Percentiles rank a stretch among this genome's conserved stretches.
These are phyloP conservation scores for Xylophagus ater DNA, from an alignment of 2,888 invertebrate species.

Conservation along the genomic window DNA sequence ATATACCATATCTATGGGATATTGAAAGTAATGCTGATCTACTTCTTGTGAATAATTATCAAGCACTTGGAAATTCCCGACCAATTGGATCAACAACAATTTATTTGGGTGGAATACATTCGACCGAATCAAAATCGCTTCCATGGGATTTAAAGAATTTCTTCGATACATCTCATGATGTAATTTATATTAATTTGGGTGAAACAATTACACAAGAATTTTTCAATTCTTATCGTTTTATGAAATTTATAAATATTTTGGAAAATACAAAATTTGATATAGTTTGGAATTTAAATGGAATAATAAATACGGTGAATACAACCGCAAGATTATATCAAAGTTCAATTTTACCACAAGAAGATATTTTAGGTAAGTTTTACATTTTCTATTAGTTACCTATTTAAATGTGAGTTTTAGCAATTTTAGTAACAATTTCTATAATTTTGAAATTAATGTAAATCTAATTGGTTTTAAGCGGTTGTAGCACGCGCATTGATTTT, in stretches of 20 bases:
- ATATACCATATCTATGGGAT: conserved; percentile 22
- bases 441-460: no score
- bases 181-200: conserved; percentile 23
- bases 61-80: conserved; percentile 21
- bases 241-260: conserved; percentile 21
- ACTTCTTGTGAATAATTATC: conserved; percentile 23
- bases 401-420: no score
- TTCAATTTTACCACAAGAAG: conserved; percentile 21
- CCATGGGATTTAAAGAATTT: conserved; percentile 20
- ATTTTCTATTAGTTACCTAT: no score
- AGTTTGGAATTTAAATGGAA: conserved; percentile 22
- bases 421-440: no score
- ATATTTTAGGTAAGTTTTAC: conserved; percentile 21
- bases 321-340: conserved; percentile 20
- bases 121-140: conserved; percentile 17
- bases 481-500: no score
- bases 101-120: conserved; percentile 24
- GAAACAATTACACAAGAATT: conserved; percentile 17
- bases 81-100: conserved; percentile 23
- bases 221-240: conserved; percentile 17
- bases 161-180: conserved; percentile 15
- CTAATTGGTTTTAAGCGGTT: no score
- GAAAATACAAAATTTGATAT: conserved; percentile 21
- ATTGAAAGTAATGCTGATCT: conserved; percentile 23
- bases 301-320: conserved; percentile 19